phyloP scores from a whole-genome alignment of 2,797 vertebrate genomes.

The Simalia tracyae region DNA sequence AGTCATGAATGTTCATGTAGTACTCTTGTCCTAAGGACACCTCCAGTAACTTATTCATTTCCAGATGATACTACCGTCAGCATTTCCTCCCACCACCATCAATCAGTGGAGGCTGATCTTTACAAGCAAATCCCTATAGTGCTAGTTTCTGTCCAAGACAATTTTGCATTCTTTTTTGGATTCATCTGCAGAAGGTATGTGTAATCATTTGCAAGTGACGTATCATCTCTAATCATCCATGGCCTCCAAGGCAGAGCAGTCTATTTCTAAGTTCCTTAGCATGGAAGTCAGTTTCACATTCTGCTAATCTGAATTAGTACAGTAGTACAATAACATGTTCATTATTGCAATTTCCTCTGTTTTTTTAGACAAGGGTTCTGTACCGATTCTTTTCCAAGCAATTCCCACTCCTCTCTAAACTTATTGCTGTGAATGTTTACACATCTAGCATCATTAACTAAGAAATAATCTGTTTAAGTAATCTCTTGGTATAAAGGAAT shows the following conservation, averaged over 20 bases:
- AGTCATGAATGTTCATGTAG: background rate
- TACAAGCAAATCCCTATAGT: background rate
- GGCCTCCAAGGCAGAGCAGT: background rate
- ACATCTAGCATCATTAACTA: background rate
- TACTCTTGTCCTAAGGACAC: background rate
- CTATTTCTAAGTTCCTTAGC: background rate
- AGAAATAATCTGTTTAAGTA: conserved; percentile 10
- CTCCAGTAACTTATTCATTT: background rate
- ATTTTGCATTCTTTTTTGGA: background rate
- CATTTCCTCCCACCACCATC: too few species aligned
- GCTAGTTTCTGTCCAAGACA: background rate
- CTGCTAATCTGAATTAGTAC: background rate
- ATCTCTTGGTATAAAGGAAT: background rate
- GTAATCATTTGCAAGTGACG: background rate
- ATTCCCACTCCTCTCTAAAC: background rate
- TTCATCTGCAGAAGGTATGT: background rate
- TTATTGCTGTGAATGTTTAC: background rate
- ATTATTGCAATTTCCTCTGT: background rate
- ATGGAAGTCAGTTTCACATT: background rate
- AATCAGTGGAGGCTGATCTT: background rate
- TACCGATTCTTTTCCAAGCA: background rate
- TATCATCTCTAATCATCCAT: background rate
- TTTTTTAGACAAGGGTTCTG: background rate
- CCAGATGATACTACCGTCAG: background rate
- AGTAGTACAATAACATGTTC: background rate